Evolutionary conservation across 1,140 invertebrate species (phyloP), one percentile per base, ranked within the genome.

Genomic region (Rhagoletis zephyria): DNA sequence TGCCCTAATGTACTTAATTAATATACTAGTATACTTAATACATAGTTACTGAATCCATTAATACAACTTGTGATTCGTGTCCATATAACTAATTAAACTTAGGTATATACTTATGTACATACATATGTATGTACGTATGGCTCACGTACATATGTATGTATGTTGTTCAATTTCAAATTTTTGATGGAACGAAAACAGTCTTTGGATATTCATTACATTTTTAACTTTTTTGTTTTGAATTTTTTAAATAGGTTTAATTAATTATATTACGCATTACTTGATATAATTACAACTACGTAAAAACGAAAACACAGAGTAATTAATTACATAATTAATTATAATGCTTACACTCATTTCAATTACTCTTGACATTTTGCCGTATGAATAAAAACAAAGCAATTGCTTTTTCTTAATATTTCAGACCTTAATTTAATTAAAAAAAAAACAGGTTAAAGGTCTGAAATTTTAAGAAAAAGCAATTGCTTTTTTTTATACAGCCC

Each of bases 161-260:
- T 61, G 85, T 85, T 85, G 56, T 85, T 63, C 60, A 85, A 12
- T 85, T 61, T 61, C 42, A 61, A 42, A 87, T 87, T 64, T 56
- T 74, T 92, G 91, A 91, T 92, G 91, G 91, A 92, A 92, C 91
- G 91, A 92, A 92, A 92, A 92, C 91, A 92, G 91, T 92, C 91
- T 92, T 92, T 92, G 91, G 91, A 91, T 92, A 92, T 91, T 92
- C 90, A 90, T 92, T 91, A 85, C 48, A 60, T 30, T 86, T 74
- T 19, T 64, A 16, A 40, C n/a, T 86, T 81, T 81, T 51, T 10
- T 12, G n/a, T 60, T 56, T 45, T 51, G 56, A 60, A 59, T 51
- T 85, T 85, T 30, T 85, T 59, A 59, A 12, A 16, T 51, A 56
- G 51, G 16, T 59, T n/a, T 81, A 56, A 56, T 81, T 81, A 56